phyloP scores from a whole-genome alignment of 2,113 vertebrate species.

The Mastomys coucha region DNA sequence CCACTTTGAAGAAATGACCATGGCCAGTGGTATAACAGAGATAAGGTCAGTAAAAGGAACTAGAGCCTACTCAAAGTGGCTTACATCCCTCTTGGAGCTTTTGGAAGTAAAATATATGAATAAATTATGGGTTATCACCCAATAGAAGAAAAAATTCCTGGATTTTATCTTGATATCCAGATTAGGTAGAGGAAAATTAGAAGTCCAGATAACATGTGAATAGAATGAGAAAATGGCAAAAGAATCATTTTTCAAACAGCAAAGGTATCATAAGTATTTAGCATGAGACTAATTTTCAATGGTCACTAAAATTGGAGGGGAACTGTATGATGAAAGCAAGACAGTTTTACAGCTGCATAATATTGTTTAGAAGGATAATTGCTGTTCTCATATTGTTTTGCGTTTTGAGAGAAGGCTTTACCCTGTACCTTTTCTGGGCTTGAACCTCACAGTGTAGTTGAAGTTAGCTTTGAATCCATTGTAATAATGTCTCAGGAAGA shows the following conservation, averaged over 20 bases:
- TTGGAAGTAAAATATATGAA: slow-evolving; percentile 8
- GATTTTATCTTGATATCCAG: background rate
- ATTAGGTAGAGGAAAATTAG: background rate
- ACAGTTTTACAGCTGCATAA: background rate
- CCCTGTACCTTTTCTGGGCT: background rate
- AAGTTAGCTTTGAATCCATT: background rate
- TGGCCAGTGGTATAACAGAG: background rate
- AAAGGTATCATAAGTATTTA: background rate
- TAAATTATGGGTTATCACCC: background rate
- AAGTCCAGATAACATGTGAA: background rate
- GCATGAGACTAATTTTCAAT: background rate
- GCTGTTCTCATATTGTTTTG: background rate
- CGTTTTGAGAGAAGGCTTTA: background rate
- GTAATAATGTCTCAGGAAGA: background rate
- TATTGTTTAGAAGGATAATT: background rate
- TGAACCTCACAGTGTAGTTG: background rate
- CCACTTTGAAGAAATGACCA: background rate
- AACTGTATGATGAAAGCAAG: background rate
- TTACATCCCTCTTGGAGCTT: background rate
- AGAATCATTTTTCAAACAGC: background rate
- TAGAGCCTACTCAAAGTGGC: background rate
- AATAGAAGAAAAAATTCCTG: background rate
- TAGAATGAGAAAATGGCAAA: background rate
- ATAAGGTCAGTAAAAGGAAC: background rate
- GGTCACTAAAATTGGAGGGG: background rate